phyloP scores from a whole-genome alignment of 2,113 vertebrate species.

The Lamprotornis superbus region DNA sequence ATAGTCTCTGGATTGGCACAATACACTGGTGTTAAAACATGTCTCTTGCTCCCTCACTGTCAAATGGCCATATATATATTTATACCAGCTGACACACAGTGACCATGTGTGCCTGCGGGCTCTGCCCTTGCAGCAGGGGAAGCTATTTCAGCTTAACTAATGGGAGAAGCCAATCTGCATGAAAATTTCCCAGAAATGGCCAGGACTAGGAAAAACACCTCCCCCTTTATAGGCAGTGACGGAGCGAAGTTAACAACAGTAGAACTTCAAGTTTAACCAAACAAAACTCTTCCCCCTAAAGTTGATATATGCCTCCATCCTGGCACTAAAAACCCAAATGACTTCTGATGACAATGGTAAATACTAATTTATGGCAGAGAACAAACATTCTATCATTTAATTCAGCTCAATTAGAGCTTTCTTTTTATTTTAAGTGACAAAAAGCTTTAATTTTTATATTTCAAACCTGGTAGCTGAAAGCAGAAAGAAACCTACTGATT shows the following conservation, averaged over 20 bases:
- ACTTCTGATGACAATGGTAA: neutral
- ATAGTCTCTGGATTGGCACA: neutral
- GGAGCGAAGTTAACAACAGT: neutral
- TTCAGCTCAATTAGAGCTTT: neutral
- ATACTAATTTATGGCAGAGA: neutral
- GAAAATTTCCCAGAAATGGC: neutral
- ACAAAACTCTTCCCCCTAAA: neutral
- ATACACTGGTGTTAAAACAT: neutral
- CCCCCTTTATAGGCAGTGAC: neutral
- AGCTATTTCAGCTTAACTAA: neutral
- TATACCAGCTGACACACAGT: neutral
- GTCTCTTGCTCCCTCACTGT: neutral
- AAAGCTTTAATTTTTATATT: neutral
- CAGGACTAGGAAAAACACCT: neutral
- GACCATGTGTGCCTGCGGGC: accelerated
- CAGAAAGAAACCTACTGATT: neutral
- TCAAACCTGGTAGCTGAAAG: neutral
- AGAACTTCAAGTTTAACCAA: neutral
- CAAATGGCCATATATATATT: neutral
- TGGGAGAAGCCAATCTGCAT: neutral
- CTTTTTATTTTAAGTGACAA: neutral
- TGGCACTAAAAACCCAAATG: neutral
- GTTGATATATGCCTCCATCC: neutral
- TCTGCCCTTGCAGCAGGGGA: neutral
- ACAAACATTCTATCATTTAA: neutral